Evolutionary conservation across 2,888 invertebrate species (phyloP), one percentile per base, ranked within the genome.

Genomic region (Synergus umbraculus): DNA sequence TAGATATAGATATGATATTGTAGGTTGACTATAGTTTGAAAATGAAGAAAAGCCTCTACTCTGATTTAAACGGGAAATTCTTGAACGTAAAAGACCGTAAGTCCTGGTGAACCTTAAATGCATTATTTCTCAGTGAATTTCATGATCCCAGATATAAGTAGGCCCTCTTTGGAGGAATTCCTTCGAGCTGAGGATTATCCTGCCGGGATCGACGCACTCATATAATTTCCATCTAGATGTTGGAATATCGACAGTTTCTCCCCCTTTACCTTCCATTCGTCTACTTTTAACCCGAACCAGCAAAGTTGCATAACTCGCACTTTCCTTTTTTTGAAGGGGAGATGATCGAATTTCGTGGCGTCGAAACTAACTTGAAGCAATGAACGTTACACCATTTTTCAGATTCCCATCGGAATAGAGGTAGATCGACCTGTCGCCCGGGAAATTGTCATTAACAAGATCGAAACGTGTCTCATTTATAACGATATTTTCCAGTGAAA

Each of bases 231-330:
- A 77, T 13, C 58, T 44, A 44, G 58, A 46, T 63, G 43, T 46
- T 66, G 22, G 37, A 76, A 58, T 76, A 79, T 64, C 73, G 78
- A 79, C 76, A 79, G 73, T 49, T 69, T 54, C 66, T 65, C 46
- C 22, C 60, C 67, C 29, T 29, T 67, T 15, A 18, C 41, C 12
- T 22, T 22, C 22, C 12, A 10, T 46, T 60, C 22, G 60, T 22
- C 60, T 60, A 22, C 60, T 60, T 60, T 60, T 66, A 66, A 73
- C 73, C 54, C 49, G 8, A n/a, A 12, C n/a, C n/a, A 54, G 54
- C 54, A 9, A 73, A 73, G 37, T 73, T 54, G 73, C 73, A 73
- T 54, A 73, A 73, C 54, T 73, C 49, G 37, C 73, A 73, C 49
- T 73, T 73, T 41, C 37, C 37, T 73, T 79, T 73, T 79, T 67